Percentiles rank a stretch among this genome's conserved stretches.
Evolutionary conservation across 2,888 invertebrate species (phyloP).

Genomic region (Phyllotreta cruciferae): DNA sequence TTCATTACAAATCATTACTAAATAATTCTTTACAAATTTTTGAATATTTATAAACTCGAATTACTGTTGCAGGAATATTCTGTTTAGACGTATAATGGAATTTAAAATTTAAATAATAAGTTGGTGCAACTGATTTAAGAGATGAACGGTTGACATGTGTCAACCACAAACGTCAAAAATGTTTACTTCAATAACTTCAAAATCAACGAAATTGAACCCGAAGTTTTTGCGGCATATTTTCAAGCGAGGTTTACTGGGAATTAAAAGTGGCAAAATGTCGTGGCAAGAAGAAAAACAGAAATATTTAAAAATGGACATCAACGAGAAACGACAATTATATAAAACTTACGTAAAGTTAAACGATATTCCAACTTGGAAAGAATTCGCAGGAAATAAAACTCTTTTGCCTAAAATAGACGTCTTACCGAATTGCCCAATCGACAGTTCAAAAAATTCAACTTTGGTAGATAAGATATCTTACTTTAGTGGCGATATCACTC

Average conservation of each 20-base stretch:
- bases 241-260: not conserved
- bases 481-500: slow-evolving; percentile 83
- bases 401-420: slow-evolving; percentile 56
- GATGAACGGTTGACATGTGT: no score
- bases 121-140: no score
- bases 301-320: slow-evolving; percentile 62
- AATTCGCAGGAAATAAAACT: slow-evolving; percentile 58
- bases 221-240: not conserved
- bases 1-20: not conserved
- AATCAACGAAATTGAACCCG: slow-evolving; percentile 4
- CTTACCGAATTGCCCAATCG: slow-evolving; percentile 55
- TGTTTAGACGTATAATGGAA: not conserved
- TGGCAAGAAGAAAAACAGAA: slow-evolving; percentile 65
- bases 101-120: not conserved
- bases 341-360: slow-evolving; percentile 60
- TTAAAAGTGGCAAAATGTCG: slow-evolving; percentile 57
- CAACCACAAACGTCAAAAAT: slow-evolving; percentile 38
- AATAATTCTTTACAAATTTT: not conserved
- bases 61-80: no score
- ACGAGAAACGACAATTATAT: slow-evolving; percentile 65
- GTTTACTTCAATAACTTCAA: slow-evolving; percentile 25
- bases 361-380: slow-evolving; percentile 66
- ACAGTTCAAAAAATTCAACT: slow-evolving; percentile 57
- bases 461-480: slow-evolving; percentile 70
- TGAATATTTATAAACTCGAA: not conserved